A percentile compares a stretch with the other conserved stretches of the same genome.
Evolutionary conservation across 2,113 vertebrate species (phyloP).

Genomic region (Diglossa brunneiventris): DNA sequence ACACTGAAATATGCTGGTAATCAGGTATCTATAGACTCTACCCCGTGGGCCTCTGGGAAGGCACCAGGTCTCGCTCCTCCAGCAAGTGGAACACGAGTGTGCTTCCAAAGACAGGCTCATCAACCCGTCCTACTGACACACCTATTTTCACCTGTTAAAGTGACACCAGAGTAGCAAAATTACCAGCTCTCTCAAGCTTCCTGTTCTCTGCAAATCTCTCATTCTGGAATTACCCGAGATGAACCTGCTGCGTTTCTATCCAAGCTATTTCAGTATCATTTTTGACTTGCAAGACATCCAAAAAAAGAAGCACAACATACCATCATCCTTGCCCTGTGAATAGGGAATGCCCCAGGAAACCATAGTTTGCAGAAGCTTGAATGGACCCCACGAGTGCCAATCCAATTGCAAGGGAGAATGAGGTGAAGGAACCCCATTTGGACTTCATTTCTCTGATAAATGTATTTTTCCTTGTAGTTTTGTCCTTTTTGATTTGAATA

Average conservation of each 20-base stretch:
- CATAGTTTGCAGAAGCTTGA: not conserved
- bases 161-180: not conserved
- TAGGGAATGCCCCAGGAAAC: not conserved
- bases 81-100: not conserved
- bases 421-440: not conserved
- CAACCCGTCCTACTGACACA: not conserved
- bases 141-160: not conserved
- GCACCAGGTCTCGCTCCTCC: not conserved
- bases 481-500: not conserved
- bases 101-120: not conserved
- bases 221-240: not conserved
- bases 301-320: not conserved
- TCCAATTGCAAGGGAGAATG: accelerated
- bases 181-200: not conserved
- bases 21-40: not conserved
- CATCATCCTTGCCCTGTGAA: not conserved
- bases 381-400: not conserved
- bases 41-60: not conserved
- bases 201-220: not conserved
- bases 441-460: not conserved
- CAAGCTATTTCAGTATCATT: not conserved
- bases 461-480: not conserved
- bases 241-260: not conserved
- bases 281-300: not conserved
- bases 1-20: not conserved